Base-by-base conservation (phyloP, 2,888 invertebrate species). In the Erebia aethiops region DNA sequence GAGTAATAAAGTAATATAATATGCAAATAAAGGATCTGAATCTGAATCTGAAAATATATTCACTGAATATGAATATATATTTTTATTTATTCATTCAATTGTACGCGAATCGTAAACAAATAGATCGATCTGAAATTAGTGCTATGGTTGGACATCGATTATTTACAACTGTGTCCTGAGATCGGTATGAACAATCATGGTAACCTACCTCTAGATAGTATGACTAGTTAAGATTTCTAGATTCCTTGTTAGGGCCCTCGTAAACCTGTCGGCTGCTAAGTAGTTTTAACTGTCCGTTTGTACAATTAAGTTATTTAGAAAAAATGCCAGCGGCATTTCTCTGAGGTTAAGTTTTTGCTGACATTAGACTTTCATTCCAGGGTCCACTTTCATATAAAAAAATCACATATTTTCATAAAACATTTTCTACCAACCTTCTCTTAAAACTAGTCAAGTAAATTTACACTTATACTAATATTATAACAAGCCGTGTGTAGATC, bases 161-260 rank as follows among this genome's bases (percentile, higher is more conserved):
- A 11, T 46, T 46, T 46, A 0, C 14, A 54, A 18, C 21, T 7
- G 54, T 2, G 13, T 57, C 26, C 26, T 13, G 26, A 57, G 16
- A 8, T 56, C 13, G 11, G 56, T 13, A 26, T 2, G 11, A 52
- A 11, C 26, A 26, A 26, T 46, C 21, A 13, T 51, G 58, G 46
- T 35, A 0, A 60, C 67, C 21, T 5, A 8, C n/a, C 9, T 7
- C 5, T 49, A 58, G 16, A 49, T 58, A 60, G 49, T 9, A 41
- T 10, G n/a, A 54, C 71, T 58, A 51, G 63, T 64, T 56, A 18
- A 54, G 18, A 43, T 57, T 35, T 67, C 70, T 60, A 70, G 70
- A 70, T 72, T 66, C 70, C 74, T 69, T 70, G 60, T 67, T 62
- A 16, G 67, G 67, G 51, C 58, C 56, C 41, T 43, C 51, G 62